Base-by-base conservation (phyloP, 2,888 invertebrate genomes). In the Diloba caeruleocephala region DNA sequence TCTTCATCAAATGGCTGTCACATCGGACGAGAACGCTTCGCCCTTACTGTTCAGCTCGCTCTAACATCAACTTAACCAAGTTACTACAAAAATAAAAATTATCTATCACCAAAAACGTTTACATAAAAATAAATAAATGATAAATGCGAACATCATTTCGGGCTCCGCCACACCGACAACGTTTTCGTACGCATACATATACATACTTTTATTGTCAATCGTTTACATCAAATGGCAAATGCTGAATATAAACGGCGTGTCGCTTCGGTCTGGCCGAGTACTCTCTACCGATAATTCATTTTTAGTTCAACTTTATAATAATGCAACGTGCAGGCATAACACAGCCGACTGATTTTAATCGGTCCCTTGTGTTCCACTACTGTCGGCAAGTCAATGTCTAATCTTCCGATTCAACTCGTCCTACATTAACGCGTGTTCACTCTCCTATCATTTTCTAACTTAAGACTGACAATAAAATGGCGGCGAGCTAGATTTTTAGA, bases 61-160 rank as follows among this genome's bases (percentile, higher is more conserved):
- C 37, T 46, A 51, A 50, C 37, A 28, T 55, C 43, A 42, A 50
- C 62, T 71, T 59, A 67, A 66, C 55, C 26, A 46, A 63, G 49
- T 45, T 48, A 51, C 44, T 63, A 72, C 55, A 59, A 69, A 75
- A 74, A 66, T 68, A 60, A 68, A 68, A 50, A 61, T 59, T 49
- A 65, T 69, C 63, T 73, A 73, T 57, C 42, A 72, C 65, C 60
- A 58, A 63, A 68, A 60, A 62, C 51, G 46, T 63, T 64, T 53
- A 69, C 67, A 76, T 68, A 71, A 54, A 74, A 68, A 73, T 60
- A 75, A 71, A 74, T 67, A 77, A 69, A 61, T 44, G 38, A 53
- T 69, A 80, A 82, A 82, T 82, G 81, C 65, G 39, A 38, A 45
- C 53, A 34, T 25, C 38, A 29, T 13, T n/a, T 29, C 42, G 32